Evolutionary conservation across 2,797 vertebrate species (phyloP).

Genomic region (Eulemur coronatus): DNA sequence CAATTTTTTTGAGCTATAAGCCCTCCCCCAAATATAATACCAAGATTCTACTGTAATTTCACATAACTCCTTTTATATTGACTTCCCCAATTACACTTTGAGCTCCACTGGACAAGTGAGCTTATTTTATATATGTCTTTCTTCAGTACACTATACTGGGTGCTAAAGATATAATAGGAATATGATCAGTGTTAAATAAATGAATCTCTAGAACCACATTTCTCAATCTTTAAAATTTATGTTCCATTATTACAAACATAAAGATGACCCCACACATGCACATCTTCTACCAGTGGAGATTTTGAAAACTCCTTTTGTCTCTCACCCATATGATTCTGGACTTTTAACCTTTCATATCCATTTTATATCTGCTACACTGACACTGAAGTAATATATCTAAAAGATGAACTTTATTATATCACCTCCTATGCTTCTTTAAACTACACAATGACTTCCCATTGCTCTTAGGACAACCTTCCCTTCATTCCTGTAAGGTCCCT

Average conservation of each 20-base stretch:
- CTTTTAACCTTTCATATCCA: not conserved
- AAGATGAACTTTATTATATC: not conserved
- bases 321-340: not conserved
- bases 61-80: not conserved
- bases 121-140: not conserved
- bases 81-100: not conserved
- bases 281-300: not conserved
- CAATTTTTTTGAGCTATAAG: not conserved
- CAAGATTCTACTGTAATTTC: not conserved
- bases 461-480: not conserved
- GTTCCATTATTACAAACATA: not conserved
- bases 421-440: not conserved
- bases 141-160: not conserved
- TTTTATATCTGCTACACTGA: not conserved
- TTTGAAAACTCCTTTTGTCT: not conserved
- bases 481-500: not conserved
- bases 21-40: not conserved
- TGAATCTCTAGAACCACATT: not conserved
- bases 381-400: not conserved
- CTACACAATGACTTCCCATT: not conserved
- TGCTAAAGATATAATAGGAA: not conserved
- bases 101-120: not conserved
- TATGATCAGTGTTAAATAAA: not conserved
- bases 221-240: not conserved
- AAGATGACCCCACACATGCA: not conserved